Conservation (phyloP, 1,140 invertebrate species). For the Ladona fulva region DNA sequence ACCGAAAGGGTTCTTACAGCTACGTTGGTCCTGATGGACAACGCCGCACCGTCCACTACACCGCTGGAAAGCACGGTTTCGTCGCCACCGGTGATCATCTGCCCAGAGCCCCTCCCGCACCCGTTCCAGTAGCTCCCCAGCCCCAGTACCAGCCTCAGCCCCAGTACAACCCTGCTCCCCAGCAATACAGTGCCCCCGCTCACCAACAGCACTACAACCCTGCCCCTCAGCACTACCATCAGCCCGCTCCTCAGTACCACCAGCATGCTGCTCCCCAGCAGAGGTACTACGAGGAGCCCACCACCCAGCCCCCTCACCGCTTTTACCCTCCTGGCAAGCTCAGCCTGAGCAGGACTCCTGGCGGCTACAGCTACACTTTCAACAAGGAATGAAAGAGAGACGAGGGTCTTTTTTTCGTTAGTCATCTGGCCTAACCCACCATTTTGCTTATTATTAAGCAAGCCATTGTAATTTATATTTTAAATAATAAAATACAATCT, state of each 20-base stretch:
- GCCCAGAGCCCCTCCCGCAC: constrained; percentile 54
- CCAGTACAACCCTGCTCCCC: constrained; percentile 38
- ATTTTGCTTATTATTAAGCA: constrained; percentile 13
- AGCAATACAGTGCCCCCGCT: constrained; percentile 44
- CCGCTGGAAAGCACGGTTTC: constrained; percentile 71
- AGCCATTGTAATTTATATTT: constrained; percentile 13
- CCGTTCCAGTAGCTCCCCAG: constrained; percentile 44
- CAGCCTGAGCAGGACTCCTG: constrained; percentile 69
- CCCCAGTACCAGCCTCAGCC: constrained; percentile 34
- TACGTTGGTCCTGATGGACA: constrained; percentile 77
- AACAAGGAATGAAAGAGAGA: constrained; percentile 41
- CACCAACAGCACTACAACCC: constrained; percentile 39
- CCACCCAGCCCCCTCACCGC: constrained; percentile 55
- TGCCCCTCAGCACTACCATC: constrained; percentile 12
- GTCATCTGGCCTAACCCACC: neutral
- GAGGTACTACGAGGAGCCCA: constrained; percentile 27
- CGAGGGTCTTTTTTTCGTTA: neutral
- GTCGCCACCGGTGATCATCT: constrained; percentile 69
- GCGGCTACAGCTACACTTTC: constrained; percentile 74
- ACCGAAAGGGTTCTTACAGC: constrained; percentile 71
- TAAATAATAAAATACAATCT: neutral
- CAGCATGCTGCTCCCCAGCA: constrained; percentile 22
- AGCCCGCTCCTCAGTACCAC: constrained; percentile 21
- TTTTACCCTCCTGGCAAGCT: constrained; percentile 75
- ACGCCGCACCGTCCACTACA: constrained; percentile 69